Percentiles rank a stretch among this genome's conserved stretches.
These are phyloP conservation scores for Rhinichthys klamathensis DNA, from an alignment of 2,113 vertebrate genomes.

Conservation along the genomic window DNA sequence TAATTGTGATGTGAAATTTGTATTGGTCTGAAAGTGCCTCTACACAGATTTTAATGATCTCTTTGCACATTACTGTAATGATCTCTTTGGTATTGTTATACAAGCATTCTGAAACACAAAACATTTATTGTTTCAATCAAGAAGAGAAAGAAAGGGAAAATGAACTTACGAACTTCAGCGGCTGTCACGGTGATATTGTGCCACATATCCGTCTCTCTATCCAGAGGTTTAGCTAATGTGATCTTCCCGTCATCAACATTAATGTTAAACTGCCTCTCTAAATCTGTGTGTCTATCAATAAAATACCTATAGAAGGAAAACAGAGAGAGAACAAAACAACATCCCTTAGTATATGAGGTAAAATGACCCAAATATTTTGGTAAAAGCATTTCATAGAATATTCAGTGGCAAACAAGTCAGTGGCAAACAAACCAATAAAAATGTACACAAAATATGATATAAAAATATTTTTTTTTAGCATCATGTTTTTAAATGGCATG, in stretches of 20 bases:
- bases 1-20: not conserved
- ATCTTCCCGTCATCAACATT: conserved; percentile 95
- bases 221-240: conserved; percentile 91
- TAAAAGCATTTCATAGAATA: not conserved
- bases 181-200: conserved; percentile 98
- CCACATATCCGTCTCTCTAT: conserved; percentile 93
- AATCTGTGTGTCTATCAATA: conserved; percentile 97
- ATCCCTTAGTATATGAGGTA: not conserved
- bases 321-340: conserved; percentile 55
- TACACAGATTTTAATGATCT: not conserved
- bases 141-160: not conserved
- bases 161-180: conserved; percentile 94
- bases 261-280: conserved; percentile 98
- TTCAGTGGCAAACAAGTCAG: not conserved
- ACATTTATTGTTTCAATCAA: not conserved
- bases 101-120: conserved; percentile 7
- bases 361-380: not conserved
- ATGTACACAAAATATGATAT: not conserved
- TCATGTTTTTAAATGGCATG: not conserved
- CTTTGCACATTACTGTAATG: not conserved
- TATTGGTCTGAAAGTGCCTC: not conserved
- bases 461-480: not conserved
- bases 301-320: conserved; percentile 85
- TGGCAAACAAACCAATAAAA: not conserved
- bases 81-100: conserved; percentile 1